Conservation (phyloP, 1,140 invertebrate species). For the Bombus picipes region DNA sequence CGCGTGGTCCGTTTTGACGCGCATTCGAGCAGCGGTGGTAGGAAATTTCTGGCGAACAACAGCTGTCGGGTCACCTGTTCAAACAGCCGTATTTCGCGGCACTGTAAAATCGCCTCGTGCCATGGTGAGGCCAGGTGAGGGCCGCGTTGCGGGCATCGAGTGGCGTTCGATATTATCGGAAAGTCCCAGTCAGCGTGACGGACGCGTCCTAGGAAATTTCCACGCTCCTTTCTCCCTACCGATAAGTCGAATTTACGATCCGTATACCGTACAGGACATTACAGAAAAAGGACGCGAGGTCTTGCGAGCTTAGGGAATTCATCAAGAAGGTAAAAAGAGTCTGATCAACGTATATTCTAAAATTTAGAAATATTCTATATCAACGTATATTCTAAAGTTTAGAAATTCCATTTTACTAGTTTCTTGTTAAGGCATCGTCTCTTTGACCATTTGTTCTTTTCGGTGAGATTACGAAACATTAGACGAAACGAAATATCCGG, state of each 20-base stretch:
- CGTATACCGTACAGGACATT: no score
- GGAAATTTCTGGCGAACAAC: slow-evolving; percentile 62
- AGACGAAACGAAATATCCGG: neutral
- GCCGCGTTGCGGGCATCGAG: slow-evolving; percentile 30
- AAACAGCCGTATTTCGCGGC: slow-evolving; percentile 64
- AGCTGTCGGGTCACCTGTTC: slow-evolving; percentile 68
- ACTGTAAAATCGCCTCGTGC: slow-evolving; percentile 51
- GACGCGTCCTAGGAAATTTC: neutral
- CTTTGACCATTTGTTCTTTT: neutral
- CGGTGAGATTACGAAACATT: no score
- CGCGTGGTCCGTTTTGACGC: slow-evolving; percentile 29
- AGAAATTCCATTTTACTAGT: neutral
- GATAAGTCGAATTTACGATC: neutral
- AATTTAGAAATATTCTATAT: no score
- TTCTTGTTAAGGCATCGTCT: neutral
- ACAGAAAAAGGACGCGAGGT: no score
- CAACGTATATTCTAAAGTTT: no score
- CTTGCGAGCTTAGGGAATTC: no score
- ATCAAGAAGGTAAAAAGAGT: no score
- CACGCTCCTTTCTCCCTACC: neutral
- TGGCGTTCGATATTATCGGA: slow-evolving; percentile 31
- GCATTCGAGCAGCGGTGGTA: slow-evolving; percentile 51
- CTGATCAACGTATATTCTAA: no score
- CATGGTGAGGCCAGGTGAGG: slow-evolving; percentile 56
- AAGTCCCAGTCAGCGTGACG: neutral